A percentile compares a stretch with the other conserved stretches of the same genome.
These are phyloP conservation scores for Hydrolagus affinis DNA, from an alignment of 2,113 vertebrate species.

Conservation along the genomic window DNA sequence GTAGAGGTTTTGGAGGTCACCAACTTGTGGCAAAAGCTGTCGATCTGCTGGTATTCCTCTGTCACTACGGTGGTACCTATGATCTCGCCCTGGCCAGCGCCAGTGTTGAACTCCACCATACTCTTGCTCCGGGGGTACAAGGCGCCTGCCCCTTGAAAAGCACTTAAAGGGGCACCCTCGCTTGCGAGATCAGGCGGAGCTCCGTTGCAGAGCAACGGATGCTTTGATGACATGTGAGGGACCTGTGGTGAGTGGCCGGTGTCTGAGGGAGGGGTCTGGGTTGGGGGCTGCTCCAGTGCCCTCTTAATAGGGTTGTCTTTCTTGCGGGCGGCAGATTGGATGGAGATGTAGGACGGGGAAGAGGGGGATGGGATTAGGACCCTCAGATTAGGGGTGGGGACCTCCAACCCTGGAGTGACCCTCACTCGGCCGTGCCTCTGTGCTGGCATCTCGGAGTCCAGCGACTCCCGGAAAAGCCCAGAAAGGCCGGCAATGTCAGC, in stretches of 20 bases:
- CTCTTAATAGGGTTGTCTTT: slow-evolving; percentile 42
- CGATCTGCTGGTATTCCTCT: slow-evolving; percentile 65
- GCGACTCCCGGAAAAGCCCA: slow-evolving; percentile 70
- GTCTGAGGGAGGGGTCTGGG: no score
- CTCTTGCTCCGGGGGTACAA: slow-evolving; percentile 52
- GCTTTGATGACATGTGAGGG: no score
- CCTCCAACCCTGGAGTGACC: slow-evolving; percentile 30
- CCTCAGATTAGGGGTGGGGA: slow-evolving; percentile 45
- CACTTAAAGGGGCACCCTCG: not conserved
- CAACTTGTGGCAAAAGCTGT: slow-evolving; percentile 62
- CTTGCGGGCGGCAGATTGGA: slow-evolving; percentile 70
- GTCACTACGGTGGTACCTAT: slow-evolving; percentile 57
- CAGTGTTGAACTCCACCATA: slow-evolving; percentile 64
- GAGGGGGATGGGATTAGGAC: slow-evolving; percentile 54
- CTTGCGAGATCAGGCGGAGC: no score
- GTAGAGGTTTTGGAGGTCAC: slow-evolving; percentile 63
- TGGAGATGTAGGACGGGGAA: slow-evolving; percentile 74
- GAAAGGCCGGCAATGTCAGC: slow-evolving; percentile 68
- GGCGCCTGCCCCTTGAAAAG: not conserved
- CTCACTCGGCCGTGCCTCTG: not conserved
- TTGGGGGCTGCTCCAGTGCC: not conserved
- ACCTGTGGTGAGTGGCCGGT: no score
- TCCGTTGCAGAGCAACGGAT: no score
- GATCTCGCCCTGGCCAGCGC: slow-evolving; percentile 47
- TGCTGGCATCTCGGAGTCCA: slow-evolving; percentile 40